Base-by-base conservation (phyloP, 2,797 vertebrate genomes). In the Balearica regulorum region DNA sequence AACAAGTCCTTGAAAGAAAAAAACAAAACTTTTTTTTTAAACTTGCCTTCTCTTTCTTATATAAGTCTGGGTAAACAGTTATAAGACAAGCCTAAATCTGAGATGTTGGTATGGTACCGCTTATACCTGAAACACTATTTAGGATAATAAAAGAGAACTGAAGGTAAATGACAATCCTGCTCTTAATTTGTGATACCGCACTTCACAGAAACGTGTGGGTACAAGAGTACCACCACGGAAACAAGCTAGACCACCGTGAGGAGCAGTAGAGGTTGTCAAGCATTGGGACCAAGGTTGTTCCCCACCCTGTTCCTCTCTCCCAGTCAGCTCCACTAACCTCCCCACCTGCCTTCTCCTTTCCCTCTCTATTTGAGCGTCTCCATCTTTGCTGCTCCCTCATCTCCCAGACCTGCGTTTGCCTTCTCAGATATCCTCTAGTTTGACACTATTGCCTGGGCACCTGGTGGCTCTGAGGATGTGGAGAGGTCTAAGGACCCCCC, bases 391-490 rank as follows among this genome's bases (percentile, higher is more conserved):
- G 37, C 29, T 72, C 48, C 58, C 60, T 17, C 18, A 6, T 33
- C 48, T 35, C 60, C 26, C 44, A 58, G 66, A 9, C n/a, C 18
- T 4, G 6, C 33, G 2, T 16, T 10, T 22, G 11, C 24, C 48
- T 57, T 44, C 41, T 26, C 60, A 62, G 65, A 14, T 9, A 28
- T 16, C n/a, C 29, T 35, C 37, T 20, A 14, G 21, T 24, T 20
- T 33, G 16, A 46, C 0, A 0, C 7, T 24, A 3, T 6, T 17
- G 11, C 15, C 33, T 19, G 25, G 37, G 61, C 5, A 35, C 22
- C 39, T 13, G 31, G 9, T 62, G 22, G 31, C 22, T 58, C 35
- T 64, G 28, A 60, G 21, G 2, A 12, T 0, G 4, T 11, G 26
- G 35, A 70, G 28, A 54, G 10, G 20, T 33, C 41, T 13, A 21